Base-by-base conservation (phyloP, 2,113 vertebrate genomes). In the Plotosus lineatus region DNA sequence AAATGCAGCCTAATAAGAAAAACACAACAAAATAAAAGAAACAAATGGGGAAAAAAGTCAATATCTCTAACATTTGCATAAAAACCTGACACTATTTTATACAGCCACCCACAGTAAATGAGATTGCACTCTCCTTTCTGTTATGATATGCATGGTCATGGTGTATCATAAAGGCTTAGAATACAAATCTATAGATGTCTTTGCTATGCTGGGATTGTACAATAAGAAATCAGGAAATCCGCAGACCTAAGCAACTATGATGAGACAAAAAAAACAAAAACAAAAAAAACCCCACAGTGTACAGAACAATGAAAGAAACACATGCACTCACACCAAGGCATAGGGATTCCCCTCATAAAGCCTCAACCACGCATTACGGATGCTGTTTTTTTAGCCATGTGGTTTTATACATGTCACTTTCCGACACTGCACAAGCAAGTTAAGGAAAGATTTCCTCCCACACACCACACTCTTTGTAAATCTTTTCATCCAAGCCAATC, bases 401-500 rank as follows among this genome's bases (percentile, higher is more conserved):
- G 53, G 40, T 78, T 82, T 46, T 6, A 71, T 77, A 60, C 31
- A 51, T 7, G 40, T 53, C 68, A 77, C 33, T 38, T 38, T 83
- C 23, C 8, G 6, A n/a, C 73, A 51, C 38, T 46, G 72, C 60
- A 61, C 61, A 44, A 79, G 60, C 14, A 19, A 46, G n/a, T 48
- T 58, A 63, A 55, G 17, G 23, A 33, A 55, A 6, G 42, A 40
- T 48, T 48, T 21, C 77, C 23, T 46, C 46, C 75, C 75, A 61
- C 75, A 61, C 75, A 44, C 40, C 46, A 61, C 56, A 44, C 42
- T 77, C 50, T 61, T 46, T 2, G 7, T 28, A 63, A 74, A 31
- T 63, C 69, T 48, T 53, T 66, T 81, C 71, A 81, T 81, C 42
- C 56, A 8, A 66, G 42, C 53, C 69, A 60, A 40, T 31, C 69